Evolutionary conservation across 2,113 vertebrate genomes (phyloP), one percentile per base, ranked within the genome.

Genomic region (Boulengeromyrus knoepffleri): DNA sequence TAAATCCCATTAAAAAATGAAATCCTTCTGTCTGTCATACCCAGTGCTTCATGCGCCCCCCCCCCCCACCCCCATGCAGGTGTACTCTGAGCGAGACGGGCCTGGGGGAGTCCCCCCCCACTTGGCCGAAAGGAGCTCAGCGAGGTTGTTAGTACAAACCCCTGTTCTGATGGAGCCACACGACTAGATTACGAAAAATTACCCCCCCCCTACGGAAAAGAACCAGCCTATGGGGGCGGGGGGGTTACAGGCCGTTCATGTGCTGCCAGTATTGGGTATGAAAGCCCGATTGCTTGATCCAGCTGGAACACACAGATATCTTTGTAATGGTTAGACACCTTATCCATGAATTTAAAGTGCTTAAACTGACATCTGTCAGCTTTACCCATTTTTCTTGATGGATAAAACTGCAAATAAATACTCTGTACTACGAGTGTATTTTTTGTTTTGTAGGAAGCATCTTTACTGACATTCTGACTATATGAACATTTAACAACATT

Each of bases 11-110:
- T 88, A 42, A 27, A 58, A 88, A 88, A 88, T 13, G 42, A 90
- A 62, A 87, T 15, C 52, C 53, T 58, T 45, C 49, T 52, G n/a
- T 39, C 12, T 86, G 45, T 46, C 45, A 27, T 10, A 31, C 17
- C 9, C 70, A 19, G 10, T 19, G 39, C 91, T 92, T 92, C 90
- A 92, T 94, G 92, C 15, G 58, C 49, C 85, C 42, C 77, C 80
- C 39, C 66, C n/a, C 80, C n/a, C n/a, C n/a, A n/a, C n/a, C n/a
- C 42, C 66, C n/a, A 5, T 9, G 3, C 62, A 31, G 62, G 0
- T 70, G 24, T 17, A 83, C 39, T 39, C 77, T 5, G 77, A 84
- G 42, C 21, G 42, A 84, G 80, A 39, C 5, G 21, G 50, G 85
- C 89, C 89, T 90, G 50, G 89, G 56, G 70, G 85, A 85, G 13